These are phyloP conservation scores for Orthonychiurus folsomi DNA, from an alignment of 2,888 invertebrate species.

Conservation along the genomic window DNA sequence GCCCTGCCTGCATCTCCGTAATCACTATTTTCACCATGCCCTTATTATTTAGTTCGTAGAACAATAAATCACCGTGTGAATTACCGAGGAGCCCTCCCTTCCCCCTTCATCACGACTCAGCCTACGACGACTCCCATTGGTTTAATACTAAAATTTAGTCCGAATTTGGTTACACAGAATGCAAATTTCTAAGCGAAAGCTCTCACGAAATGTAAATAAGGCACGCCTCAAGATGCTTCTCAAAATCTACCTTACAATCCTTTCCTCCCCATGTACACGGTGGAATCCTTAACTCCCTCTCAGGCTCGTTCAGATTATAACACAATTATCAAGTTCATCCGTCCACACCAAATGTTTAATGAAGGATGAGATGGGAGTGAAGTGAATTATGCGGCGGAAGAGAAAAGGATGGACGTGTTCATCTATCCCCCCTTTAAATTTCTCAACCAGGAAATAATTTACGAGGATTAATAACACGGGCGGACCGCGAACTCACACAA, in stretches of 20 bases:
- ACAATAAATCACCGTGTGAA: conserved; percentile 6
- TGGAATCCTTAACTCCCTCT: no score
- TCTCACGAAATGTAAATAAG: conserved; percentile 11
- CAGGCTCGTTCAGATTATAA: neutral
- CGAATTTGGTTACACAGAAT: neutral
- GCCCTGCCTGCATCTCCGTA: neutral
- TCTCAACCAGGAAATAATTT: no score
- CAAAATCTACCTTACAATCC: neutral
- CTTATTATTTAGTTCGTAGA: neutral
- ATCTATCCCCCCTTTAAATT: no score
- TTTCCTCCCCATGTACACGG: neutral
- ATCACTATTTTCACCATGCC: neutral
- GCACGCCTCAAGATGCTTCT: conserved; percentile 4
- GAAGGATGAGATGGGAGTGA: neutral
- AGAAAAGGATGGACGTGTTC: no score
- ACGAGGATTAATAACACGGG: no score
- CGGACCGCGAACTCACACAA: no score
- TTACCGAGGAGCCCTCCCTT: neutral
- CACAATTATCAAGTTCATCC: neutral
- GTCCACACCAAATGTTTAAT: neutral
- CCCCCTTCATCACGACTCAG: neutral
- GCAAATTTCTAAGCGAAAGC: conserved; percentile 7
- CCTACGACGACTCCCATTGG: neutral
- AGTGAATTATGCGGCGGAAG: no score
- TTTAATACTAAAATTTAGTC: neutral